These are phyloP conservation scores for Heterohyrax brucei DNA, from an alignment of 2,797 vertebrate genomes.

Conservation along the genomic window DNA sequence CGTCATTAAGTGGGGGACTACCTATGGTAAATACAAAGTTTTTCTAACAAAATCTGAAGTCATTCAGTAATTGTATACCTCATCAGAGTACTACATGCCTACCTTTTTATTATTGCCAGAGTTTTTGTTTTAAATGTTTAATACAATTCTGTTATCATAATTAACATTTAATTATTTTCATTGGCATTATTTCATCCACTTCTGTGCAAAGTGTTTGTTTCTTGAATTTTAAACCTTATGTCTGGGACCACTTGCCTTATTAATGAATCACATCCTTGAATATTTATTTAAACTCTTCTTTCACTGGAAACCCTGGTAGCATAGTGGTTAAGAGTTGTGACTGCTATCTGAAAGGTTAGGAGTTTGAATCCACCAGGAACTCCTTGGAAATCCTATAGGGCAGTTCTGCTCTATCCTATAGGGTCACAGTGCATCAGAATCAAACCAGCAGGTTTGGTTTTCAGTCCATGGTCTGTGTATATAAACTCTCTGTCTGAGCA, in stretches of 20 bases:
- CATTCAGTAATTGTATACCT: neutral
- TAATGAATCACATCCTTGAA: neutral
- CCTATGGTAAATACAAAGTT: neutral
- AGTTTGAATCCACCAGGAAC: too few relatives aligned
- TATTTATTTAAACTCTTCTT: neutral
- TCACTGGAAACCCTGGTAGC: too few relatives aligned
- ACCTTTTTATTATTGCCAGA: neutral
- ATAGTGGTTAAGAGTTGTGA: too few relatives aligned
- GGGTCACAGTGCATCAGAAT: too few relatives aligned
- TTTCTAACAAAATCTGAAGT: constrained; percentile 19
- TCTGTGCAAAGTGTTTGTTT: neutral
- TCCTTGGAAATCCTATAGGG: too few relatives aligned
- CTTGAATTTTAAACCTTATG: neutral
- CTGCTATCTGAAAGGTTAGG: too few relatives aligned
- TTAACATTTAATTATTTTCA: neutral
- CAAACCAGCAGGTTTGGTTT: too few relatives aligned
- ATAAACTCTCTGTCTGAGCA: neutral
- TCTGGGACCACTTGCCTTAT: neutral
- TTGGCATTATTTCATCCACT: neutral
- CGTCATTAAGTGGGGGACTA: too few relatives aligned
- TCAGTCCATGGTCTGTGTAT: neutral
- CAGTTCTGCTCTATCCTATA: too few relatives aligned
- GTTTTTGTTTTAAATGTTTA: neutral
- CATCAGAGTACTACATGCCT: constrained; percentile 6
- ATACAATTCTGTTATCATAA: neutral